Evolutionary conservation across 1,140 invertebrate species (phyloP), one percentile per base, ranked within the genome.

Genomic region (Eulimnadia texana): DNA sequence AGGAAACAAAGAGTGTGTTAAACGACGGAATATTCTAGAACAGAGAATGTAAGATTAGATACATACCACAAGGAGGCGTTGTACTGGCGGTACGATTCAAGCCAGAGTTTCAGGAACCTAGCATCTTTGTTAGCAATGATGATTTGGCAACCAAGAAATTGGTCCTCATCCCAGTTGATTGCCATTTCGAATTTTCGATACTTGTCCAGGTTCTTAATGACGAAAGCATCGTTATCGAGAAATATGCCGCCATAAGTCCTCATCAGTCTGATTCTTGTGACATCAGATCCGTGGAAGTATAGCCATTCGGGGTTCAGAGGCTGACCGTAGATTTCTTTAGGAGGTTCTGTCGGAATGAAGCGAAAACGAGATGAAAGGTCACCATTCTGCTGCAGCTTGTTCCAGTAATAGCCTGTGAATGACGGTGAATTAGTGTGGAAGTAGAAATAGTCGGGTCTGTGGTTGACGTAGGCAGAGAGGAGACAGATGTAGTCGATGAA

Each of bases 211-310:
- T 68, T 62, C 50, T 66, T 66, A 24, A 72, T 61, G 22, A 72
- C 64, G 61, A 66, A 70, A 10, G 67, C 64, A 64, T 72, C 71
- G 47, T 66, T 68, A 59, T 72, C 71, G 16, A 72, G 56, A 57
- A 65, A 72, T 42, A 72, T 72, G 3, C 71, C 71, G 9, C 71
- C 71, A 25, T 67, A 66, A 50, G 62, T 57, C 64, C 64, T 67
- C 23, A 72, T 54, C 24, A 72, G 63, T 27, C 62, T 25, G 6
- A 72, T 52, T 24, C 71, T 55, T 2, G 67, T 63, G 19, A 72
- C 65, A 52, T 72, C 71, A 2, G 68, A 68, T 16, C 68, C 64
- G 51, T 72, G 71, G 56, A 66, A 69, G 10, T 70, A 57, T 22
- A 63, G 66, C 61, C 65, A 67, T 20, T 27, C 49, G 19, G 56